phyloP scores from a whole-genome alignment of 1,140 invertebrate genomes.

The Hyphantria cunea region DNA sequence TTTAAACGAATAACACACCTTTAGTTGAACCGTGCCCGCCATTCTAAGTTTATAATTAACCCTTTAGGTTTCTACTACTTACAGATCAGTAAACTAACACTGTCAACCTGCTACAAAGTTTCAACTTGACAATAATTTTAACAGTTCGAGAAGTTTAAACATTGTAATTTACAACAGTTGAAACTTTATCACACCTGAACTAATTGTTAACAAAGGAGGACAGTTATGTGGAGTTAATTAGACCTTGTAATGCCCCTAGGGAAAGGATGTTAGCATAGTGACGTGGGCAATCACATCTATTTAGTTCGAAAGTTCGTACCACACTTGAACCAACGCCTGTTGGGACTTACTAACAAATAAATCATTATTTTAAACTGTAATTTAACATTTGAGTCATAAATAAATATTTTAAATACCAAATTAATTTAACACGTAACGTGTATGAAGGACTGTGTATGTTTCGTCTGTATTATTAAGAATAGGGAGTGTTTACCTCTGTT shows the following conservation, averaged over 20 bases:
- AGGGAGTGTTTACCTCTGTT: too few species aligned
- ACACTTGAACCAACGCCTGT: neutral
- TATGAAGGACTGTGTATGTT: too few species aligned
- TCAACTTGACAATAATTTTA: neutral
- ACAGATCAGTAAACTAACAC: too few species aligned
- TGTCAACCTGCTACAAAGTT: neutral
- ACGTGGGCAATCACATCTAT: conserved; percentile 1
- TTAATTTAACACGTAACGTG: too few species aligned
- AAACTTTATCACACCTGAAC: conserved; percentile 2
- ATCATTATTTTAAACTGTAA: too few species aligned
- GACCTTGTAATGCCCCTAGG: neutral
- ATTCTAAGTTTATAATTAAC: too few species aligned
- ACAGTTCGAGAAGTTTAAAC: neutral
- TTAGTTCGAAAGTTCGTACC: conserved; percentile 1
- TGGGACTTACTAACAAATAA: neutral
- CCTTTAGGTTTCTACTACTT: too few species aligned
- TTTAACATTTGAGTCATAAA: too few species aligned
- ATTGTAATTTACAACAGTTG: neutral
- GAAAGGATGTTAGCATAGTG: neutral
- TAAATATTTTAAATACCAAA: too few species aligned
- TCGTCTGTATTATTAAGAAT: too few species aligned
- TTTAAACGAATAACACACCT: too few species aligned
- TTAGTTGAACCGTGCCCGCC: too few species aligned
- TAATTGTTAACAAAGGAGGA: conserved; percentile 10
- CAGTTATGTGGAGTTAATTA: conserved; percentile 11